Evolutionary conservation across 2,113 vertebrate species (phyloP).

Genomic region (Corydoras maculifer): DNA sequence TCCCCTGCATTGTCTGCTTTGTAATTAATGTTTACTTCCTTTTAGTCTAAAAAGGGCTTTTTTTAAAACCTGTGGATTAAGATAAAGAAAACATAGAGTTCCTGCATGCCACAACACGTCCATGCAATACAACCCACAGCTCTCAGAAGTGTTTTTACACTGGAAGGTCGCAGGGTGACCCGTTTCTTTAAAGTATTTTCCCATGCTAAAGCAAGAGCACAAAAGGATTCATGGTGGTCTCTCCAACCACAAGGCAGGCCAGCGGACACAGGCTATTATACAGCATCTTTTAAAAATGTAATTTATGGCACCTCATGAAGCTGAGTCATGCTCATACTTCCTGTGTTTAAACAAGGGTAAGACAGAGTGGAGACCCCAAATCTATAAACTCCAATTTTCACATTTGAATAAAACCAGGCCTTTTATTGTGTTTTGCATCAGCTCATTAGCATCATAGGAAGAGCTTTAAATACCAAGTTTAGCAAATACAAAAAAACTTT

Average conservation of each 20-base stretch:
- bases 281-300: conserved; percentile 60
- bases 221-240: conserved; percentile 63
- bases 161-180: conserved; percentile 58
- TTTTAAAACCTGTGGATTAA: conserved; percentile 52
- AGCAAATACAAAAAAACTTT: too few relatives aligned
- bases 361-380: conserved; percentile 38
- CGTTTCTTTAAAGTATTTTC: conserved; percentile 72
- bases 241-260: conserved; percentile 58
- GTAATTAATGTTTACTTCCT: conserved; percentile 57
- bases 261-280: conserved; percentile 53
- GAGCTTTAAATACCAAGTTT: too few relatives aligned
- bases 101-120: conserved; percentile 51
- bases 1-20: conserved; percentile 52
- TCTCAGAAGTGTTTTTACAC: conserved; percentile 59
- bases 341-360: conserved; percentile 59
- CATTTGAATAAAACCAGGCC: conserved; percentile 16
- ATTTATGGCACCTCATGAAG: conserved; percentile 66
- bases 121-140: conserved; percentile 55
- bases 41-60: conserved; percentile 47
- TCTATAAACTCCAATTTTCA: conserved; percentile 46
- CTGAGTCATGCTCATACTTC: conserved; percentile 57
- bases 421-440: conserved; percentile 12
- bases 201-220: conserved; percentile 63
- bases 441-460: background rate
- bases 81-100: conserved; percentile 58